phyloP scores from a whole-genome alignment of 2,888 invertebrate genomes.

The Lingula anatina region DNA sequence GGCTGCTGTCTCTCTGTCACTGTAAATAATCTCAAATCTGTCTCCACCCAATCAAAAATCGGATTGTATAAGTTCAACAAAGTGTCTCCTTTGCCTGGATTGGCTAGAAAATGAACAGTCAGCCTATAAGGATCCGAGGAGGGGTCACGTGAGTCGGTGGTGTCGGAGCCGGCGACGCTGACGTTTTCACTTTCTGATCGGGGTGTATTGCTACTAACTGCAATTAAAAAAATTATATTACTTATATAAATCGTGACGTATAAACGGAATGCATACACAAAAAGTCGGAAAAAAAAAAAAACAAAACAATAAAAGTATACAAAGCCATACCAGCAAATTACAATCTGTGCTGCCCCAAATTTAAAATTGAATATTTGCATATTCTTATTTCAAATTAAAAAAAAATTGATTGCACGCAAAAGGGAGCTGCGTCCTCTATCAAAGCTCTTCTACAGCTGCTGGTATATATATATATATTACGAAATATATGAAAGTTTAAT shows the following conservation, averaged over 20 bases:
- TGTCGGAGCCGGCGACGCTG: conserved; percentile 25
- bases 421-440: no score
- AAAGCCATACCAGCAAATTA: no score
- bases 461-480: no score
- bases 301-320: no score
- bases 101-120: conserved; percentile 25
- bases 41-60: conserved; percentile 27
- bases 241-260: conserved; percentile 4
- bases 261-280: conserved; percentile 21
- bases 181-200: conserved; percentile 20
- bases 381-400: no score
- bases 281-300: no score
- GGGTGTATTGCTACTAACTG: conserved; percentile 26
- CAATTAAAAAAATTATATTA: conserved; percentile 7
- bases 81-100: conserved; percentile 22
- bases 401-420: no score
- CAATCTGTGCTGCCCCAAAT: no score
- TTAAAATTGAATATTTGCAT: no score
- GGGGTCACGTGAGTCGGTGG: no score
- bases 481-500: no score
- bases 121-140: conserved; percentile 27
- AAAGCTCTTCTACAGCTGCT: no score
- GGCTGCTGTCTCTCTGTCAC: not conserved
- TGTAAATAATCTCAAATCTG: conserved; percentile 27
- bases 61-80: conserved; percentile 30